phyloP scores from a whole-genome alignment of 2,797 vertebrate species.

The Semaprochilodus insignis region DNA sequence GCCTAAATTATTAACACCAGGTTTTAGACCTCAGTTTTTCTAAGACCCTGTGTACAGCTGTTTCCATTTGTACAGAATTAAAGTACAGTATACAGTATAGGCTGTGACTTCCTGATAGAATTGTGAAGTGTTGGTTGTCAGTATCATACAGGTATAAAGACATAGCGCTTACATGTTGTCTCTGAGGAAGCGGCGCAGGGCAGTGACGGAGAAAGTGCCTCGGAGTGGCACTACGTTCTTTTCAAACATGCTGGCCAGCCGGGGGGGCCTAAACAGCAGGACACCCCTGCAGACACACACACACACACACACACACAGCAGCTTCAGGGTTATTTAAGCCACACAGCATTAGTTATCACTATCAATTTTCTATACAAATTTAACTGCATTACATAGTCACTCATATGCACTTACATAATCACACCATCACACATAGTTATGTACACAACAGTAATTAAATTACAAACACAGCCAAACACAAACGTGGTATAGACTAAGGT shows the following conservation, averaged over 20 bases:
- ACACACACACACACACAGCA: background rate
- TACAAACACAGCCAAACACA: no score
- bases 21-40: no score
- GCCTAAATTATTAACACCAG: no score
- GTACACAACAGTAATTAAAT: background rate
- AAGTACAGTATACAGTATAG: no score
- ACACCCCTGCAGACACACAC: constrained; percentile 65
- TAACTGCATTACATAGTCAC: background rate
- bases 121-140: no score
- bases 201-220: constrained; percentile 68
- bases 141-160: background rate
- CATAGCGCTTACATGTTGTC: constrained; percentile 72
- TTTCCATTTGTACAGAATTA: no score
- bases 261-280: constrained; percentile 75
- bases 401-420: background rate
- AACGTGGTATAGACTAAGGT: no score
- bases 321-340: background rate
- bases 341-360: no score
- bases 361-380: no score
- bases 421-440: background rate
- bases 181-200: constrained; percentile 79
- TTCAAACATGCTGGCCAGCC: constrained; percentile 76
- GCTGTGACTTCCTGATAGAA: no score
- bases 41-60: no score
- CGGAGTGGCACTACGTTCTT: constrained; percentile 66